A percentile compares a stretch with the other conserved stretches of the same genome.
Evolutionary conservation across 2,888 invertebrate genomes (phyloP).

Genomic region (Pollenia griseotomentosa): DNA sequence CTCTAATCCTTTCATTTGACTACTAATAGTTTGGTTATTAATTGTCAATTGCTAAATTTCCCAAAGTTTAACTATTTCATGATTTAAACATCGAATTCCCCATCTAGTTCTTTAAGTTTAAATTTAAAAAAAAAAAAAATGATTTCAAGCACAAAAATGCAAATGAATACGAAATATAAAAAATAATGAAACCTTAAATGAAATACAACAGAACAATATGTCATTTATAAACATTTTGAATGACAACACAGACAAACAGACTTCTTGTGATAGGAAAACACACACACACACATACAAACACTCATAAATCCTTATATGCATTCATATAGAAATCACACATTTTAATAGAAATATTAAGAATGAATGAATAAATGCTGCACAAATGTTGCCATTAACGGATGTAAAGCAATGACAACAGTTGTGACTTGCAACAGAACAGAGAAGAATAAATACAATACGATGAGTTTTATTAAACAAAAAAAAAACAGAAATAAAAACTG

Average conservation of each 20-base stretch:
- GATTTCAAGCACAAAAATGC: not conserved
- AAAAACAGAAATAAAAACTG: conserved; percentile 15
- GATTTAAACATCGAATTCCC: conserved; percentile 18
- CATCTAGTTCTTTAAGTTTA: not conserved
- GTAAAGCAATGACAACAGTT: conserved; percentile 63
- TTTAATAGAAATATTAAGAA: conserved; percentile 68
- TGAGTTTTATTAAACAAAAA: conserved; percentile 35
- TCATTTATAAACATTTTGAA: conserved; percentile 61
- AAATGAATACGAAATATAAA: conserved; percentile 19
- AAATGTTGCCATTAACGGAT: conserved; percentile 73
- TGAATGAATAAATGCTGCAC: conserved; percentile 64
- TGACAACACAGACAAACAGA: conserved; percentile 47
- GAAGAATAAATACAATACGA: conserved; percentile 28
- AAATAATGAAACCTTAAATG: conserved; percentile 45
- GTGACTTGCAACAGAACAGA: conserved; percentile 35
- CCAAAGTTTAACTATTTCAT: not conserved
- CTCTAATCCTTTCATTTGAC: no score
- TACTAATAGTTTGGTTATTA: no score
- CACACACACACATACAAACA: conserved; percentile 7
- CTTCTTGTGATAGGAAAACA: conserved; percentile 37
- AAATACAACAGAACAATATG: conserved; percentile 58
- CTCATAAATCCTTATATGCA: not conserved
- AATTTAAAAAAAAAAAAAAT: not conserved
- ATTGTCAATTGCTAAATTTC: no score
- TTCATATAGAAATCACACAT: conserved; percentile 35